Evolutionary conservation across 2,797 vertebrate species (phyloP).

Genomic region (Peromyscus melanophrys): DNA sequence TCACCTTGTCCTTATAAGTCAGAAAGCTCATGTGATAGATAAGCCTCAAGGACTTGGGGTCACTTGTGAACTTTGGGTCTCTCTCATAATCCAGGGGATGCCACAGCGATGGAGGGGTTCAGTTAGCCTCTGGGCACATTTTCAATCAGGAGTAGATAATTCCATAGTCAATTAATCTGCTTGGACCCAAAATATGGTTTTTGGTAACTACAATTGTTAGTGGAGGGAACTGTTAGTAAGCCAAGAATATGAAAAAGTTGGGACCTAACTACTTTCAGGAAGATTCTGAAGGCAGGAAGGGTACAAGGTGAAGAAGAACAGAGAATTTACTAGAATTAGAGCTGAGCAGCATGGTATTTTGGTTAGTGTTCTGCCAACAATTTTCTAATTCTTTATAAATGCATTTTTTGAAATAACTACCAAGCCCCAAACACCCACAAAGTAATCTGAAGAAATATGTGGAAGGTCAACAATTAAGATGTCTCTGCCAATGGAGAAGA

Average conservation of each 20-base stretch:
- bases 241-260: slow-evolving; percentile 8
- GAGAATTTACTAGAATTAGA: background rate
- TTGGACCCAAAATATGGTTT: background rate
- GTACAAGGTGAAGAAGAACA: background rate
- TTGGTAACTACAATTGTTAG: background rate
- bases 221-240: background rate
- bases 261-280: background rate
- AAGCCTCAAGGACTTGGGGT: background rate
- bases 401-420: slow-evolving; percentile 29
- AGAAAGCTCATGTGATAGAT: background rate
- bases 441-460: slow-evolving; percentile 15
- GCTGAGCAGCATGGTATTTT: background rate
- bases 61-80: background rate
- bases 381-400: slow-evolving; percentile 44
- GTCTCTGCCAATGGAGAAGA: background rate
- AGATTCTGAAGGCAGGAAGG: background rate
- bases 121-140: background rate
- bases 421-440: background rate
- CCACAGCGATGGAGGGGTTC: background rate
- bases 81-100: background rate
- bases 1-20: background rate
- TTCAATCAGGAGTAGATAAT: background rate
- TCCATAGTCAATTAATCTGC: background rate
- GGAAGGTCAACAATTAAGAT: slow-evolving; percentile 32
- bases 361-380: slow-evolving; percentile 57